phyloP scores from a whole-genome alignment of 1,140 invertebrate genomes.

The Tenebrio molitor region DNA sequence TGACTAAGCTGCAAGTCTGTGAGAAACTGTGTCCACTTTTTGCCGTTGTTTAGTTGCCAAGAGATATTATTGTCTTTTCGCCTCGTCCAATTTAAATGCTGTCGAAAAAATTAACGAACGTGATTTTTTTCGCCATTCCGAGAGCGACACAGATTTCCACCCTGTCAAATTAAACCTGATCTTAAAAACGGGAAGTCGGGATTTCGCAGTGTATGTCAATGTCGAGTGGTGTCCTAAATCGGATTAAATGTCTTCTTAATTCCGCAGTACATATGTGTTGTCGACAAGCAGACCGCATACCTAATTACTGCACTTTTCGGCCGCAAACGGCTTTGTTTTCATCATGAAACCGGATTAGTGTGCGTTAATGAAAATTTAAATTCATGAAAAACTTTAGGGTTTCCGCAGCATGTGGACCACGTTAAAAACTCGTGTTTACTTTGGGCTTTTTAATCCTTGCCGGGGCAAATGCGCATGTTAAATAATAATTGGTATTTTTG shows the following conservation, averaged over 20 bases:
- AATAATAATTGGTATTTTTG: neutral
- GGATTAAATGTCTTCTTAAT: conserved; percentile 24
- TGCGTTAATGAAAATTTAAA: conserved; percentile 24
- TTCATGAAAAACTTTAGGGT: conserved; percentile 13
- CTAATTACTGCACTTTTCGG: conserved; percentile 20
- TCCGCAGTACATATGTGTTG: neutral
- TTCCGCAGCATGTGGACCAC: neutral
- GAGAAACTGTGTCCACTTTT: conserved; percentile 4
- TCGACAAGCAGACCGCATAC: neutral
- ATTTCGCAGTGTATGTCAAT: conserved; percentile 1
- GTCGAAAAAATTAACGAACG: neutral
- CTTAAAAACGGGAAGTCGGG: neutral
- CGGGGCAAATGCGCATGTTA: neutral
- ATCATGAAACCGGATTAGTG: conserved; percentile 28
- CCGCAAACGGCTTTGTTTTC: conserved; percentile 21
- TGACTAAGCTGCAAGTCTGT: conserved; percentile 3
- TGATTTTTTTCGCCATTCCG: neutral
- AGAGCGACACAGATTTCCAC: neutral
- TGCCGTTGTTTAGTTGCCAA: neutral
- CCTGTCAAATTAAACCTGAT: conserved; percentile 3
- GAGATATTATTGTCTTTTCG: neutral
- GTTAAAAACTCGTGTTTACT: conserved; percentile 7
- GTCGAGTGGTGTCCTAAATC: neutral
- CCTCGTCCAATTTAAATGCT: neutral
- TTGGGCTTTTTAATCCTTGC: neutral